Evolutionary conservation across 92 coral and sea anemone genomes (phyloP).

Genomic region (Porites evermanni): DNA sequence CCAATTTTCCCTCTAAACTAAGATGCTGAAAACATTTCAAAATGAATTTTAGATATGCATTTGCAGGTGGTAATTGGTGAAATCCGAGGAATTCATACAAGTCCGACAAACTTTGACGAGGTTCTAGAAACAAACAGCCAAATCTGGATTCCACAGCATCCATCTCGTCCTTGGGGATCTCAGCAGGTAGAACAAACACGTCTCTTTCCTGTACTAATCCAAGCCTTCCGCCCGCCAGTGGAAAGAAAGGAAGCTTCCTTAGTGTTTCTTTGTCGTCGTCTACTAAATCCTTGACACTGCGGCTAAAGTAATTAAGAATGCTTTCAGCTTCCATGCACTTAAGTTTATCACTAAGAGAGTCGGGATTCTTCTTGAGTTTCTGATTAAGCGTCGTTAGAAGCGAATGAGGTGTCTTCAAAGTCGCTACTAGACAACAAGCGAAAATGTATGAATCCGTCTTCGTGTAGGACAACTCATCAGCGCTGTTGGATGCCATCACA

Average conservation of each 20-base stretch:
- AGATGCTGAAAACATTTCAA: slow-evolving; percentile 49
- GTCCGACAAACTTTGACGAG: slow-evolving; percentile 11
- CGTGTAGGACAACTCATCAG: not conserved
- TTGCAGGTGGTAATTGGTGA: slow-evolving; percentile 31
- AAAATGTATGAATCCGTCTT: not conserved
- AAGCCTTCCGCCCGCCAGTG: slow-evolving; percentile 37
- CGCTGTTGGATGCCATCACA: not conserved
- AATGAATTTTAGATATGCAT: slow-evolving; percentile 66
- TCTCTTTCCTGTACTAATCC: not conserved
- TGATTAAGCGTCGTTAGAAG: slow-evolving; percentile 54
- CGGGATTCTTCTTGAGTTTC: slow-evolving; percentile 7
- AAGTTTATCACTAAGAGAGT: not conserved
- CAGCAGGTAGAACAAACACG: slow-evolving; percentile 45
- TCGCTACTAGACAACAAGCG: slow-evolving; percentile 56
- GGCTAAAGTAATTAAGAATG: slow-evolving; percentile 56
- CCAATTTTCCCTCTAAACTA: slow-evolving; percentile 28
- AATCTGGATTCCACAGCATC: slow-evolving; percentile 25
- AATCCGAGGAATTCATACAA: slow-evolving; percentile 57
- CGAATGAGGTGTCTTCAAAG: slow-evolving; percentile 50
- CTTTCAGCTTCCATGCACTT: not conserved
- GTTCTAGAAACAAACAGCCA: slow-evolving; percentile 47
- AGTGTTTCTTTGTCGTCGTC: slow-evolving; percentile 1
- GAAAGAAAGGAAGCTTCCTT: slow-evolving; percentile 60
- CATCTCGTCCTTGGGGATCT: slow-evolving; percentile 58
- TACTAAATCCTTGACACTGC: not conserved